phyloP scores from a whole-genome alignment of 1,140 invertebrate genomes.

The Choristoneura fumiferana region DNA sequence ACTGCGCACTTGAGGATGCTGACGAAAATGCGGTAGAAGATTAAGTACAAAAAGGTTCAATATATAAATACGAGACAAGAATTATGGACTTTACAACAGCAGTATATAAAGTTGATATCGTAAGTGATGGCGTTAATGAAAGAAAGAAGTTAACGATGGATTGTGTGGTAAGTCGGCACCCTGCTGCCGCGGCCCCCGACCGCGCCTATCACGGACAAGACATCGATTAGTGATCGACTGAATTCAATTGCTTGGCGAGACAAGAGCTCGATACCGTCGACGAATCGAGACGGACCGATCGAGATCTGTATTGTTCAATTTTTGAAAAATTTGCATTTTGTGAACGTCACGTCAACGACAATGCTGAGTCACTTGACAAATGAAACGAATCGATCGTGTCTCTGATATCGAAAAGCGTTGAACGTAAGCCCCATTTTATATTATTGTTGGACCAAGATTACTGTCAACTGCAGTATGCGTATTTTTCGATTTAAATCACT shows the following conservation, averaged over 20 bases:
- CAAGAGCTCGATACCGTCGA: slow-evolving; percentile 67
- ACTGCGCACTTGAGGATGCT: slow-evolving; percentile 45
- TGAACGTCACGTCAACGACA: slow-evolving; percentile 74
- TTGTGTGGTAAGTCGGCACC: slow-evolving; percentile 78
- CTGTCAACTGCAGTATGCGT: slow-evolving; percentile 61
- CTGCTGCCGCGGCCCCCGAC: slow-evolving; percentile 74
- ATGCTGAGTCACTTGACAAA: slow-evolving; percentile 76
- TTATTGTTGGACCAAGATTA: slow-evolving; percentile 75
- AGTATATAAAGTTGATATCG: slow-evolving; percentile 62
- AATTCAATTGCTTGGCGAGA: slow-evolving; percentile 76
- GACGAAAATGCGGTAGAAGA: slow-evolving; percentile 75
- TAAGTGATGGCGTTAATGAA: slow-evolving; percentile 63
- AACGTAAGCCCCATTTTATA: slow-evolving; percentile 69
- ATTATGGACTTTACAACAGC: slow-evolving; percentile 51
- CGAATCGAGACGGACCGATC: slow-evolving; percentile 66
- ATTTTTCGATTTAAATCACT: slow-evolving; percentile 38
- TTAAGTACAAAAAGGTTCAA: slow-evolving; percentile 69
- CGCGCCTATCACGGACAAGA: slow-evolving; percentile 75
- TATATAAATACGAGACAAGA: slow-evolving; percentile 54
- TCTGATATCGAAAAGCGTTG: slow-evolving; percentile 69
- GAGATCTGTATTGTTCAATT: slow-evolving; percentile 73
- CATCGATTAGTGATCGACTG: slow-evolving; percentile 78
- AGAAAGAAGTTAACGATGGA: slow-evolving; percentile 78
- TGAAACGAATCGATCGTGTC: slow-evolving; percentile 65
- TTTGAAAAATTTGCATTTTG: slow-evolving; percentile 78